These are phyloP conservation scores for Hemiprocne comata DNA, from an alignment of 2,113 vertebrate species.

Conservation along the genomic window DNA sequence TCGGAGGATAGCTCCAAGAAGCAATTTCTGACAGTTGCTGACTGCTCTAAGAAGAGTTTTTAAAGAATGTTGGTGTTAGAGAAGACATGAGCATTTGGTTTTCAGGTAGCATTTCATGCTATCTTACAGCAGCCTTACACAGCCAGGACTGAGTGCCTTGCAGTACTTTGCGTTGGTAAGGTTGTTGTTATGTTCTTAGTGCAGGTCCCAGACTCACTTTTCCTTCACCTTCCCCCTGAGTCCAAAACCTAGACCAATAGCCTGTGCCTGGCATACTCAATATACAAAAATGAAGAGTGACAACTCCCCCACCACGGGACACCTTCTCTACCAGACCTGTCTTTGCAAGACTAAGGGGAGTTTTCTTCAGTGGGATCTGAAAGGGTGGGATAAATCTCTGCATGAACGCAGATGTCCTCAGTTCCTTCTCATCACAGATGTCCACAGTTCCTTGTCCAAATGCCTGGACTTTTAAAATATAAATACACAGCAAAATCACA, in stretches of 20 bases:
- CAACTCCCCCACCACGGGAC: neutral
- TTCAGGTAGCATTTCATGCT: neutral
- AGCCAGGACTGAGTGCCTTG: neutral
- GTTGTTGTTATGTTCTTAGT: neutral
- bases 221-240: neutral
- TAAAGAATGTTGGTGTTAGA: neutral
- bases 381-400: neutral
- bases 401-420: neutral
- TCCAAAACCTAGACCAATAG: neutral
- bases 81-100: neutral
- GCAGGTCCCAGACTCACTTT: neutral
- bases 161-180: neutral
- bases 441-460: neutral
- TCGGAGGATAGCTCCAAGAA: neutral
- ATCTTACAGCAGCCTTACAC: accelerated
- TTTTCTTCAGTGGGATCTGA: neutral
- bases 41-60: neutral
- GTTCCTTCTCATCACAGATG: neutral
- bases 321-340: neutral
- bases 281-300: accelerated
- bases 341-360: neutral
- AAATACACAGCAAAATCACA: neutral
- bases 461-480: neutral
- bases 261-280: neutral
- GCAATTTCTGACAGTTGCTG: neutral